Evolutionary conservation across 2,888 invertebrate genomes (phyloP).

Genomic region (Lottia scabra): DNA sequence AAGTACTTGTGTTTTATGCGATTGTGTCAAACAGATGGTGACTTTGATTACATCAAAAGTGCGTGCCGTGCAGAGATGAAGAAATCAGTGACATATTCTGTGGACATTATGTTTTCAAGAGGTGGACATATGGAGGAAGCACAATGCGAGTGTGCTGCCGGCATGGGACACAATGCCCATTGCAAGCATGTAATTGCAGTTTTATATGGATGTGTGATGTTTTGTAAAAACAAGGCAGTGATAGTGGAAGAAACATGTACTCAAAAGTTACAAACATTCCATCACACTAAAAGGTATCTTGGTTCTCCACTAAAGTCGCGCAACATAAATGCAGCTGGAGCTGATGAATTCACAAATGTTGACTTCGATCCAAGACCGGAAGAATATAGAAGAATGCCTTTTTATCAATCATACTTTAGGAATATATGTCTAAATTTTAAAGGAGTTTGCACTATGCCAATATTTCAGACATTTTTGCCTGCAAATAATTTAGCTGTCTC

Average conservation of each 20-base stretch:
- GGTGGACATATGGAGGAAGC: not conserved
- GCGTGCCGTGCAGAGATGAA: not conserved
- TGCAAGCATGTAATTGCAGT: constrained; percentile 11
- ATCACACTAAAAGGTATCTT: constrained; percentile 8
- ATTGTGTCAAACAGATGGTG: no score
- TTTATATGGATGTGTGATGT: constrained; percentile 2
- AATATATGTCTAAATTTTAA: not conserved
- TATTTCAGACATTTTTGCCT: not conserved
- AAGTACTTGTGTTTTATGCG: not conserved
- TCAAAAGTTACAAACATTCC: constrained; percentile 13
- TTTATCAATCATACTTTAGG: not conserved
- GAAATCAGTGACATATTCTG: not conserved
- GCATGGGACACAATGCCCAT: not conserved
- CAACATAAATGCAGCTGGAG: not conserved
- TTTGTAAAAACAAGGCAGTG: not conserved
- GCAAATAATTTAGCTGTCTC: not conserved
- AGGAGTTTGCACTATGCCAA: not conserved
- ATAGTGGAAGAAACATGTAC: constrained; percentile 13
- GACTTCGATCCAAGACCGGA: not conserved
- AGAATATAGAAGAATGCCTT: not conserved
- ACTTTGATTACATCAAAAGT: not conserved
- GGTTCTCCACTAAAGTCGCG: not conserved
- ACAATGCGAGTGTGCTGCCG: not conserved
- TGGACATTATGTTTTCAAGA: not conserved
- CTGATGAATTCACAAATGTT: not conserved